Percentiles rank a stretch among this genome's conserved stretches.
phyloP scores from a whole-genome alignment of 2,888 invertebrate genomes.

The Tachina lurida region DNA sequence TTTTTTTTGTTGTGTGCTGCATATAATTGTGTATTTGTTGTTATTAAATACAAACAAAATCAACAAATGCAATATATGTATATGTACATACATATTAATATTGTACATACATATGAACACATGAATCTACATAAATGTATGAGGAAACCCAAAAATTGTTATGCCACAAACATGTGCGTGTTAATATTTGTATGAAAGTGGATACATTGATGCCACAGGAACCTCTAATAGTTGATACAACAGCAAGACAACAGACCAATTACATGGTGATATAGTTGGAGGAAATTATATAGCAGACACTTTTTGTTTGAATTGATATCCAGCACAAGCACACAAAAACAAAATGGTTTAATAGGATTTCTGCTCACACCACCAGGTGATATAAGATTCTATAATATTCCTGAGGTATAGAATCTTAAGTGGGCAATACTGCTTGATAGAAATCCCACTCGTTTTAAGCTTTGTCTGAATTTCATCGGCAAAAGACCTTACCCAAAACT shows the following conservation, averaged over 20 bases:
- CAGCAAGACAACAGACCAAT: slow-evolving; percentile 56
- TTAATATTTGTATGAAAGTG: slow-evolving; percentile 3
- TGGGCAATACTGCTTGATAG: no score
- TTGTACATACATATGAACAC: not conserved
- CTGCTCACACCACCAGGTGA: not conserved
- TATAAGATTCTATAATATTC: no score
- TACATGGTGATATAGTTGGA: slow-evolving; percentile 9
- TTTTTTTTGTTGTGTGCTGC: not conserved
- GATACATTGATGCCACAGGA: slow-evolving; percentile 56
- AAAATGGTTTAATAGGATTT: not conserved
- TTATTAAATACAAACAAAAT: slow-evolving; percentile 37
- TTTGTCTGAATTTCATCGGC: no score
- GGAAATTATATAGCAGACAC: not conserved
- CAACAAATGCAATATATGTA: slow-evolving; percentile 23
- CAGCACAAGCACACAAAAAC: no score
- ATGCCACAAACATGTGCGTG: slow-evolving; percentile 12
- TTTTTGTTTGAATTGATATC: not conserved
- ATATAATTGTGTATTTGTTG: slow-evolving; percentile 29
- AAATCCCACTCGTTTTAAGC: no score
- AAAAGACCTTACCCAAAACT: not conserved
- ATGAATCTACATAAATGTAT: slow-evolving; percentile 16
- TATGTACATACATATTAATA: not conserved
- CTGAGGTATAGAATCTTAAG: no score
- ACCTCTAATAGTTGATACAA: slow-evolving; percentile 59
- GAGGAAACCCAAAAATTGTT: slow-evolving; percentile 47